Evolutionary conservation across 2,797 vertebrate species (phyloP).

Genomic region (Fistularia tabacaria): DNA sequence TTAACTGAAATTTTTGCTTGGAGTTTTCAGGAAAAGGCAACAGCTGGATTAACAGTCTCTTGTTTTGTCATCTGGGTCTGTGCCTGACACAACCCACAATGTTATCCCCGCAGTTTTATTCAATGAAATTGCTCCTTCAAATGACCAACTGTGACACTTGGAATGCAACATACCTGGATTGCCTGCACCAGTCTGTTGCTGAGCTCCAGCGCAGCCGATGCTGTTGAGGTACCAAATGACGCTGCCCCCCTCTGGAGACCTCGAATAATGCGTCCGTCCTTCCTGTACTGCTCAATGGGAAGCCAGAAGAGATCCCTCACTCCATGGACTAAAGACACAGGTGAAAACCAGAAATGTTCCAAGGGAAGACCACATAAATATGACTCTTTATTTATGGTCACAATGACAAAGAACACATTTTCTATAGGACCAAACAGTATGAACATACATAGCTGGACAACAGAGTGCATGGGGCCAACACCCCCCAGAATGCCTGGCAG

Average conservation of each 20-base stretch:
- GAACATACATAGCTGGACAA: slow-evolving; percentile 89
- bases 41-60: no score
- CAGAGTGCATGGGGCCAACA: slow-evolving; percentile 92
- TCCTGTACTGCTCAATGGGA: slow-evolving; percentile 91
- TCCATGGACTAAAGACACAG: slow-evolving; percentile 79
- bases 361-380: not conserved
- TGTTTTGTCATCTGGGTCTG: no score
- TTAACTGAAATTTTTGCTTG: no score
- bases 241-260: slow-evolving; percentile 92
- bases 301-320: slow-evolving; percentile 92
- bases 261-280: slow-evolving; percentile 89
- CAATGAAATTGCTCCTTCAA: no score
- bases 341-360: not conserved
- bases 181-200: slow-evolving; percentile 93
- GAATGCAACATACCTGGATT: slow-evolving; percentile 80
- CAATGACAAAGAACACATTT: not conserved
- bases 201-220: slow-evolving; percentile 89
- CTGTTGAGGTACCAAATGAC: slow-evolving; percentile 90
- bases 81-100: no score
- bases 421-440: not conserved
- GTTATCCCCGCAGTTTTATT: no score
- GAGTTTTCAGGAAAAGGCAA: no score
- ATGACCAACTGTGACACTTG: no score
- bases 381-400: not conserved
- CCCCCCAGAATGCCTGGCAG: slow-evolving; percentile 89